phyloP scores from a whole-genome alignment of 2,888 invertebrate species.

The Cryptus armator region DNA sequence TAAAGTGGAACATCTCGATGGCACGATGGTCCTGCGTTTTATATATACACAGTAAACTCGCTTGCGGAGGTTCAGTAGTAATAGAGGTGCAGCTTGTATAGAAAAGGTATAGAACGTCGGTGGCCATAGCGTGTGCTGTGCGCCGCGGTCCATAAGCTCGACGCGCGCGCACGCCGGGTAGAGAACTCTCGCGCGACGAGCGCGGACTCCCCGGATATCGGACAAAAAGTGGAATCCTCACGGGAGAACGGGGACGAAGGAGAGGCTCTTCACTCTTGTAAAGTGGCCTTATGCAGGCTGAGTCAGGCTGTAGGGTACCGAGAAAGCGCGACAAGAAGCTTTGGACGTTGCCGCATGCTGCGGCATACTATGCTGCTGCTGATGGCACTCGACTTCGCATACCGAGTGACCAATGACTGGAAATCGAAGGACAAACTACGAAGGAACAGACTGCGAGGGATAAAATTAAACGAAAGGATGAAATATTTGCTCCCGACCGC shows the following conservation, averaged over 20 bases:
- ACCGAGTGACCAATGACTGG: constrained; percentile 60
- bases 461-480: constrained; percentile 16
- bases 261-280: constrained; percentile 68
- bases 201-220: constrained; percentile 70
- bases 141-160: constrained; percentile 60
- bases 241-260: constrained; percentile 71
- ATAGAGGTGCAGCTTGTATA: neutral
- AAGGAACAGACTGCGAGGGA: neutral
- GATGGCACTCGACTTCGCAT: constrained; percentile 47
- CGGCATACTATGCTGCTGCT: constrained; percentile 22
- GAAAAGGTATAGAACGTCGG: neutral
- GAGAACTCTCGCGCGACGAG: constrained; percentile 46
- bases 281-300: constrained; percentile 82
- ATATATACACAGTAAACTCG: neutral
- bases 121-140: constrained; percentile 66
- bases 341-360: constrained; percentile 62
- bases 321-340: constrained; percentile 78
- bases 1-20: constrained; percentile 74
- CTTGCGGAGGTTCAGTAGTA: neutral
- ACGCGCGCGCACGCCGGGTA: constrained; percentile 27
- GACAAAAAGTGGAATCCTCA: constrained; percentile 79
- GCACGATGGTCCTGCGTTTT: constrained; percentile 51
- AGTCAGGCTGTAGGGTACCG: constrained; percentile 78
- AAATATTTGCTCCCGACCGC: neutral
- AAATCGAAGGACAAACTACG: constrained; percentile 42